Conservation (phyloP, 2,888 invertebrate genomes). For the Heliconius hortense region DNA sequence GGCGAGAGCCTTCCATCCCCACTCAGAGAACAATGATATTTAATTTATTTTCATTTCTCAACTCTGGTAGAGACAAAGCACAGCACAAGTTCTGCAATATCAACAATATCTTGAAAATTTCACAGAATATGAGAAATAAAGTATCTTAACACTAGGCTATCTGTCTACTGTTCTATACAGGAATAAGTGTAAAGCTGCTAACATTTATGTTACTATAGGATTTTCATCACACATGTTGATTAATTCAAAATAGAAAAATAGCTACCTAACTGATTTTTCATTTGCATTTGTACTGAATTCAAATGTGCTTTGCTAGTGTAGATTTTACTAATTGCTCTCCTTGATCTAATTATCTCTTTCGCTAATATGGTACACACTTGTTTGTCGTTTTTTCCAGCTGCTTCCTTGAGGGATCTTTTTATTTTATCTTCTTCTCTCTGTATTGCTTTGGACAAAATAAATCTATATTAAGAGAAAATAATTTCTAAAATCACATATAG, state of each 20-base stretch:
- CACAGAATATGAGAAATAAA: too few relatives aligned
- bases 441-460: slow-evolving; percentile 84
- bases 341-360: slow-evolving; percentile 93
- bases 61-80: too few relatives aligned
- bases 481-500: neutral
- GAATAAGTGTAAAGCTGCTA: too few relatives aligned
- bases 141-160: too few relatives aligned
- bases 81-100: too few relatives aligned
- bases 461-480: slow-evolving; percentile 1
- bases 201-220: neutral
- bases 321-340: slow-evolving; percentile 94
- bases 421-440: slow-evolving; percentile 99
- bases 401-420: slow-evolving; percentile 95
- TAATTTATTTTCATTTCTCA: too few relatives aligned
- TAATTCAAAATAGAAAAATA: neutral
- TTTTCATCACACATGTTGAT: neutral
- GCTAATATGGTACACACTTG: slow-evolving; percentile 97
- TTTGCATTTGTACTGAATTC: slow-evolving; percentile 97
- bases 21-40: too few relatives aligned
- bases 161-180: too few relatives aligned
- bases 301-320: slow-evolving; percentile 98
- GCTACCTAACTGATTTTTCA: slow-evolving; percentile 97
- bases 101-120: too few relatives aligned
- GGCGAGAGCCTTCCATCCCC: too few relatives aligned
- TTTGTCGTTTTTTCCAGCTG: slow-evolving; percentile 96